Evolutionary conservation across 2,888 invertebrate genomes (phyloP).

Genomic region (Vannuccia rotundouncinata): DNA sequence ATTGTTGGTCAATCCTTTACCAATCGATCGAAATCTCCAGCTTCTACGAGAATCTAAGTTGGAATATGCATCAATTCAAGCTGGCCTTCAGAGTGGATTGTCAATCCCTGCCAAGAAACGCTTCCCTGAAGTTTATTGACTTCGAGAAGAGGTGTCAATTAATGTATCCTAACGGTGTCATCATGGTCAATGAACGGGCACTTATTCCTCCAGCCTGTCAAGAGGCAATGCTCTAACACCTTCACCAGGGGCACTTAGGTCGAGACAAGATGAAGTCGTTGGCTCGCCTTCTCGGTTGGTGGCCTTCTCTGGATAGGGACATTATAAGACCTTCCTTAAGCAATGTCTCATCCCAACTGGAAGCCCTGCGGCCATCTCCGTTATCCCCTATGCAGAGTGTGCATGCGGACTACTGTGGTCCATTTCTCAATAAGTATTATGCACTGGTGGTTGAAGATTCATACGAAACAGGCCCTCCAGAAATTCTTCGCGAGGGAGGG

Average conservation of each 20-base stretch:
- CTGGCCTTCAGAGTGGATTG: slow-evolving; percentile 8
- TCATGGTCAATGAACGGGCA: neutral
- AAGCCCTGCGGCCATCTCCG: slow-evolving; percentile 28
- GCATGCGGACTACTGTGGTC: slow-evolving; percentile 27
- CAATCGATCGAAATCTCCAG: slow-evolving; percentile 10
- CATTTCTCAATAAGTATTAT: slow-evolving; percentile 8
- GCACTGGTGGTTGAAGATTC: slow-evolving; percentile 3
- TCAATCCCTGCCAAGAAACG: neutral
- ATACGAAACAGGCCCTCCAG: neutral
- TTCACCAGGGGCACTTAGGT: slow-evolving; percentile 1
- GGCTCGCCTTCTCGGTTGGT: slow-evolving; percentile 1
- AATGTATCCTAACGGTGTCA: slow-evolving; percentile 12
- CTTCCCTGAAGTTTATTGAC: too few relatives aligned
- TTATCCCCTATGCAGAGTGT: slow-evolving; percentile 17
- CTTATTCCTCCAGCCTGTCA: slow-evolving; percentile 23
- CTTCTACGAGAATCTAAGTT: neutral
- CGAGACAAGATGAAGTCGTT: slow-evolving; percentile 22
- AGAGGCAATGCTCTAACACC: neutral
- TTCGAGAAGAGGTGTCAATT: too few relatives aligned
- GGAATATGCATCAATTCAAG: neutral
- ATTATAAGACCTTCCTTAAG: neutral
- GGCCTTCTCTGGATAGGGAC: neutral
- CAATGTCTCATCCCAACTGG: neutral
- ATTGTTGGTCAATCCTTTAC: slow-evolving; percentile 1
- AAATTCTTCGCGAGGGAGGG: slow-evolving; percentile 22